A percentile compares a stretch with the other conserved stretches of the same genome.
Evolutionary conservation across 1,140 invertebrate species (phyloP).

Genomic region (Thaumatotibia leucotreta): DNA sequence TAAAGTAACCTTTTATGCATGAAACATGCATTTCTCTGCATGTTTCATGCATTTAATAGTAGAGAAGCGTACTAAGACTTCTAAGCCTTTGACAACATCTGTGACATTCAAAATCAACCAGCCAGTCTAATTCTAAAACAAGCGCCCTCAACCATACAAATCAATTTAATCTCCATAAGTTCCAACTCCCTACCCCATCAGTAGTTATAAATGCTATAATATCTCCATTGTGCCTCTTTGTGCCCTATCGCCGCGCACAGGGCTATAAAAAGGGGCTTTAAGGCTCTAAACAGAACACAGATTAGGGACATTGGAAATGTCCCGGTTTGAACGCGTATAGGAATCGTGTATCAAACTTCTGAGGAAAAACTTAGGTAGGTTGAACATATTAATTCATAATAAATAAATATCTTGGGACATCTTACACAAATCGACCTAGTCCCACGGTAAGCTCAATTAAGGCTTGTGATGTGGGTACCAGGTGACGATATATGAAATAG

Average conservation of each 20-base stretch:
- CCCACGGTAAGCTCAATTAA: too few relatives aligned
- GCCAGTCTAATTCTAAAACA: neutral
- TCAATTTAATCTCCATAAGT: constrained; percentile 53
- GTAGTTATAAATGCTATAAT: constrained; percentile 65
- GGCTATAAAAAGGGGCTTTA: constrained; percentile 76
- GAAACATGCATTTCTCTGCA: too few relatives aligned
- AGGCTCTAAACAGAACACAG: constrained; percentile 44
- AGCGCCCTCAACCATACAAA: constrained; percentile 39
- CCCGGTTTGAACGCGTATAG: neutral
- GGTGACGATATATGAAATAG: too few relatives aligned
- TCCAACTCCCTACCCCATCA: constrained; percentile 25
- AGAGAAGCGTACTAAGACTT: too few relatives aligned
- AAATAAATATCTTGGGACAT: too few relatives aligned
- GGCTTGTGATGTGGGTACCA: too few relatives aligned
- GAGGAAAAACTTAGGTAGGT: too few relatives aligned
- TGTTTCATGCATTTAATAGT: too few relatives aligned
- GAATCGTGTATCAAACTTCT: neutral
- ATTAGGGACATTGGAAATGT: neutral
- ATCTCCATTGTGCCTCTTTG: constrained; percentile 55
- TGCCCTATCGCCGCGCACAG: constrained; percentile 66
- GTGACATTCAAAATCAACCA: neutral
- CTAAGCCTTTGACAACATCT: too few relatives aligned
- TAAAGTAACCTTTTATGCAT: too few relatives aligned
- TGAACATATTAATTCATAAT: too few relatives aligned
- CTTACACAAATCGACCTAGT: too few relatives aligned